Evolutionary conservation across 2,113 vertebrate species (phyloP).

Genomic region (Acrocephalus kingi): DNA sequence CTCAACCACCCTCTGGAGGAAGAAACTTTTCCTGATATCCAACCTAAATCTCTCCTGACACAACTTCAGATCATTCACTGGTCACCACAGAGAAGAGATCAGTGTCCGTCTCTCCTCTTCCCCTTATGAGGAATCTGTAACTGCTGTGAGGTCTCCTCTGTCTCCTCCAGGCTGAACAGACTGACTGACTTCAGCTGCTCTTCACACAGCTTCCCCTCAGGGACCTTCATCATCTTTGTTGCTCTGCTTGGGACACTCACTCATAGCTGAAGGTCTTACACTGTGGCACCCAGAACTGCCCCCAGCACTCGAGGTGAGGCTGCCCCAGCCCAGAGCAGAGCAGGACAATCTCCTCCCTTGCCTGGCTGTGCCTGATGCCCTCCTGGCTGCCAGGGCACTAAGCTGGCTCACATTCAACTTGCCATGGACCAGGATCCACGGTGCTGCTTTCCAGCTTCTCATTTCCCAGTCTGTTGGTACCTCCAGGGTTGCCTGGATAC

Average conservation of each 20-base stretch:
- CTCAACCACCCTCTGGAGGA: accelerated
- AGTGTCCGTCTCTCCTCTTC: neutral
- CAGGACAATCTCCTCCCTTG: neutral
- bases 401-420: accelerated
- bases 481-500: neutral
- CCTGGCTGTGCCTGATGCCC: neutral
- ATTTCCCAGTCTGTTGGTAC: accelerated
- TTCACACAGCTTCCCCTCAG: neutral
- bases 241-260: neutral
- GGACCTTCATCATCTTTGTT: neutral
- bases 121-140: accelerated
- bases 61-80: neutral
- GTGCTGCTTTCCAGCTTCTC: neutral
- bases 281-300: neutral
- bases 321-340: accelerated
- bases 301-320: neutral
- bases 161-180: neutral
- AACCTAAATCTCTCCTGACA: neutral
- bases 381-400: neutral
- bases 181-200: neutral
- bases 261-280: neutral
- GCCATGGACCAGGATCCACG: accelerated
- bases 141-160: neutral
- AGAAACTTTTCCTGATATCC: neutral
- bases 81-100: neutral